Conservation (phyloP, 92 coral and sea anemone species). For the Epizoanthus fatuus region DNA sequence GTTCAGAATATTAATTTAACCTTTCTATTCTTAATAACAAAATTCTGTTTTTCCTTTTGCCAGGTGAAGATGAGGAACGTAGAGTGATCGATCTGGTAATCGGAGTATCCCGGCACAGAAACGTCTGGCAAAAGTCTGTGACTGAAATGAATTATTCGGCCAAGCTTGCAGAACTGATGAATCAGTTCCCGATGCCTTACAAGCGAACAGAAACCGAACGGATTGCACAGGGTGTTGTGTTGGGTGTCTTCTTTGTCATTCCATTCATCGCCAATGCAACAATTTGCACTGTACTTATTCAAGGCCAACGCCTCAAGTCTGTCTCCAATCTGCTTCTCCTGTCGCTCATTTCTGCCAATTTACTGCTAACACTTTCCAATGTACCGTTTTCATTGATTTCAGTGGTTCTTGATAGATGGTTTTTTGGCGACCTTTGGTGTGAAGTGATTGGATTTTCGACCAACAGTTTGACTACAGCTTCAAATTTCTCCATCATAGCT, state of each 20-base stretch:
- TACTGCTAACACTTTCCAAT: constrained; percentile 62
- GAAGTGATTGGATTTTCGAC: constrained; percentile 78
- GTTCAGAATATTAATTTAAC: too few species aligned
- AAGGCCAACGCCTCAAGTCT: constrained; percentile 72
- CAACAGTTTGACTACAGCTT: constrained; percentile 74
- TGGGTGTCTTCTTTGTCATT: constrained; percentile 67
- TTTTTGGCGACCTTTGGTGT: constrained; percentile 82
- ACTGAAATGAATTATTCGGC: constrained; percentile 27
- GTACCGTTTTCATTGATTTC: constrained; percentile 83
- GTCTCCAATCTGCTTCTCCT: constrained; percentile 76
- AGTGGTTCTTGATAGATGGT: constrained; percentile 85
- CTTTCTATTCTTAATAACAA: too few species aligned
- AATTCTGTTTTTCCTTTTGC: background rate
- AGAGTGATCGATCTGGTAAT: background rate
- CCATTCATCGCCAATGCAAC: constrained; percentile 82
- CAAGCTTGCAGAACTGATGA: background rate
- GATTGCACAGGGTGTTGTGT: constrained; percentile 65
- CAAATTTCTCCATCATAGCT: constrained; percentile 81
- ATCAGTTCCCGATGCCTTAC: background rate
- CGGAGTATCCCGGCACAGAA: background rate
- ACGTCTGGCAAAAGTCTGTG: background rate
- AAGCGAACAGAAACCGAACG: constrained; percentile 59
- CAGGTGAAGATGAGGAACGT: background rate
- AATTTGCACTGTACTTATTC: constrained; percentile 72
- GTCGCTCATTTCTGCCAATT: constrained; percentile 74